Percentiles rank a stretch among this genome's conserved stretches.
Evolutionary conservation across 2,888 invertebrate species (phyloP).

Genomic region (Dendrolimus pini): DNA sequence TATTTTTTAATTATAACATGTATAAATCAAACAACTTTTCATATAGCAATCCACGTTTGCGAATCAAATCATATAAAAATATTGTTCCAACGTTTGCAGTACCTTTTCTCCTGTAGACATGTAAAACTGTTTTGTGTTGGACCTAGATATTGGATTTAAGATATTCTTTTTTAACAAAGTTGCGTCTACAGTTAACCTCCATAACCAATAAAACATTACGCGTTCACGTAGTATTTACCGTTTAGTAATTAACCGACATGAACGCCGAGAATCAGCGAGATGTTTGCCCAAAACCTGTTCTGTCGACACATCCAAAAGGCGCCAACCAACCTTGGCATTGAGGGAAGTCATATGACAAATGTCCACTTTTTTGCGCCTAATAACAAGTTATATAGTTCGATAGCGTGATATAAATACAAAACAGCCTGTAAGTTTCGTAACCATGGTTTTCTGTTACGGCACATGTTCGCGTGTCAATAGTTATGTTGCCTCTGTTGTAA

Average conservation of each 20-base stretch:
- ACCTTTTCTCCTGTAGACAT: too few relatives aligned
- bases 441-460: not conserved
- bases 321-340: conserved; percentile 64
- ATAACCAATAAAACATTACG: conserved; percentile 4
- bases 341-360: conserved; percentile 51
- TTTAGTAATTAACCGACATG: conserved; percentile 13
- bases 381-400: conserved; percentile 9
- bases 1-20: too few relatives aligned
- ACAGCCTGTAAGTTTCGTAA: not conserved
- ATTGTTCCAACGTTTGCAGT: too few relatives aligned
- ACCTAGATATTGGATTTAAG: not conserved
- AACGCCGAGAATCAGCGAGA: conserved; percentile 8
- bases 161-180: not conserved
- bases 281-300: conserved; percentile 41
- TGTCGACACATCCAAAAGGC: conserved; percentile 34
- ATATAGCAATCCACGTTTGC: too few relatives aligned
- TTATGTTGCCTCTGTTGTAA: conserved; percentile 4
- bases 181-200: not conserved
- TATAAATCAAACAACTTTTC: too few relatives aligned
- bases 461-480: conserved; percentile 26
- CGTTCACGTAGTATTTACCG: conserved; percentile 22
- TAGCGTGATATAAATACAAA: not conserved
- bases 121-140: too few relatives aligned
- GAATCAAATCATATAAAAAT: too few relatives aligned
- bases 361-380: conserved; percentile 23